Percentiles rank a stretch among this genome's conserved stretches.
Conservation (phyloP, 1,140 invertebrate species). For the Heliconius himera region DNA sequence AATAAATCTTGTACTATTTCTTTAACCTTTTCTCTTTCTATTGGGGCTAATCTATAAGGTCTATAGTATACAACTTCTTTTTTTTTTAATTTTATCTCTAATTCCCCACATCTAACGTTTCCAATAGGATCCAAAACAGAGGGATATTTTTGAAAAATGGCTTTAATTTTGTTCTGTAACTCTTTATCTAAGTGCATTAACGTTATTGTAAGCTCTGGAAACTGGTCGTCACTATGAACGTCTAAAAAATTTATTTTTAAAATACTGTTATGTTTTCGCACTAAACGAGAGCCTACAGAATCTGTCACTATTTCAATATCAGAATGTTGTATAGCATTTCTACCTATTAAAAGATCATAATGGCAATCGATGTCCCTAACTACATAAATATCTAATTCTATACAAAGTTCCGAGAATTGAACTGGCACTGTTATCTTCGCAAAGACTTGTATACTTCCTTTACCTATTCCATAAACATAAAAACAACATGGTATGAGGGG, state of each 20-base stretch:
- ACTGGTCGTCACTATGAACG: neutral
- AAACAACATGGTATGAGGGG: conserved; percentile 12
- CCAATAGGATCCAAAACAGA: conserved; percentile 44
- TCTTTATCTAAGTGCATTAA: conserved; percentile 23
- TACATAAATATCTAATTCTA: conserved; percentile 40
- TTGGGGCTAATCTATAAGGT: conserved; percentile 51
- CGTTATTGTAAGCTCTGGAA: conserved; percentile 10
- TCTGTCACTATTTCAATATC: conserved; percentile 38
- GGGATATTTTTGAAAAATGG: conserved; percentile 36
- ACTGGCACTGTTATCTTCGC: conserved; percentile 30
- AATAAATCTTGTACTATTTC: conserved; percentile 59
- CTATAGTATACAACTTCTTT: conserved; percentile 48
- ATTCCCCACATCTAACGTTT: conserved; percentile 38
- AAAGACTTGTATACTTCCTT: conserved; percentile 21
- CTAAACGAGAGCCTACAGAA: conserved; percentile 31
- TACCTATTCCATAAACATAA: conserved; percentile 32
- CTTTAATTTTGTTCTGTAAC: conserved; percentile 31
- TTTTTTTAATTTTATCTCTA: conserved; percentile 43
- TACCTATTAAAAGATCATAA: conserved; percentile 39
- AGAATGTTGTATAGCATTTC: conserved; percentile 25
- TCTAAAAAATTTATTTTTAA: conserved; percentile 10
- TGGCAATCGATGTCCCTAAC: conserved; percentile 22
- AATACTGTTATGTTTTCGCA: conserved; percentile 26
- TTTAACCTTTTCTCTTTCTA: conserved; percentile 50
- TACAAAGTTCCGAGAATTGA: conserved; percentile 27